Conservation (phyloP, 2,797 vertebrate genomes). For the Lutra lutra region DNA sequence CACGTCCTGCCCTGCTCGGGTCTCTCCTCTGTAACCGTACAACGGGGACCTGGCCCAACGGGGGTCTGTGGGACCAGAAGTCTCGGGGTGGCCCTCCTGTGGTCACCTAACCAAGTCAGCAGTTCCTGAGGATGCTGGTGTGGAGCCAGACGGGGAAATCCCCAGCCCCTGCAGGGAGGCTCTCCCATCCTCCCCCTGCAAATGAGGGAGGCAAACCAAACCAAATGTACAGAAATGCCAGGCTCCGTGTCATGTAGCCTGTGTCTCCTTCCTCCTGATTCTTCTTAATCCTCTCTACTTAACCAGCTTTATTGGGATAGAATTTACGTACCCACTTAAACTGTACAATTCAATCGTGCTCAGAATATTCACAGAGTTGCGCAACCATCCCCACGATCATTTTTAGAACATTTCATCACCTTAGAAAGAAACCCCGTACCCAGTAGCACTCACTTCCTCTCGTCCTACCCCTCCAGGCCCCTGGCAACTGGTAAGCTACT, state of each 20-base stretch:
- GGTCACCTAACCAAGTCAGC: neutral
- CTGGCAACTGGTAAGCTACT: neutral
- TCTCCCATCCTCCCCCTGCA: neutral
- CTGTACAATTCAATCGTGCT: neutral
- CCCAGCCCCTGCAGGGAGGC: neutral
- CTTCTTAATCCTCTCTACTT: neutral
- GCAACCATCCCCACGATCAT: neutral
- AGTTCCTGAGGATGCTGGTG: rapidly evolving
- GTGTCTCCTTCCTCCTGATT: neutral
- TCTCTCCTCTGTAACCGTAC: rapidly evolving
- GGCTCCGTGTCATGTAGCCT: neutral
- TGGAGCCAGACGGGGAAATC: neutral
- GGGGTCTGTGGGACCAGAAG: neutral
- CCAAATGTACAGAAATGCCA: neutral
- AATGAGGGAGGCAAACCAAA: too few relatives aligned
- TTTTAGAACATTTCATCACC: neutral
- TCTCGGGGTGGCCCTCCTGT: neutral
- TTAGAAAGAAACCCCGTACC: neutral
- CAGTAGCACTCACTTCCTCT: rapidly evolving
- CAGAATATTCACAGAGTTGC: neutral
- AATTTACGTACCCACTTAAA: neutral
- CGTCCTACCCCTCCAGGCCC: too few relatives aligned
- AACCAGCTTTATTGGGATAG: neutral
- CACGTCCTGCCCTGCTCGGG: neutral
- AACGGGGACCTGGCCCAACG: rapidly evolving